Conservation (phyloP, 2,888 invertebrate genomes). For the Xanthia icteritia region DNA sequence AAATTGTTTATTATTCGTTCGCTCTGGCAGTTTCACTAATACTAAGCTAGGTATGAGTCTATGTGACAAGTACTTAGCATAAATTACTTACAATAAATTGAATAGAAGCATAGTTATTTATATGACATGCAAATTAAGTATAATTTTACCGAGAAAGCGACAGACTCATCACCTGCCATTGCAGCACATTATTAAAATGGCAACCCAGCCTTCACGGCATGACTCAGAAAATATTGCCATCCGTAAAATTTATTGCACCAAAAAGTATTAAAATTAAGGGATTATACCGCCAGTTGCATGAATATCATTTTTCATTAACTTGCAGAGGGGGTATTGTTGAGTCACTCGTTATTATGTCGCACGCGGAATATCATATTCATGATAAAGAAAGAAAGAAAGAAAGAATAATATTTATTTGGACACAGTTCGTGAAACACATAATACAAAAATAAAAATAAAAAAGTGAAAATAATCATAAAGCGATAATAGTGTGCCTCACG, state of each 20-base stretch:
- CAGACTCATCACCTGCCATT: slow-evolving; percentile 36
- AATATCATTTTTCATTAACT: slow-evolving; percentile 68
- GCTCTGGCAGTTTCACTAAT: background rate
- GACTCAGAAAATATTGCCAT: slow-evolving; percentile 63
- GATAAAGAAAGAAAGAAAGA: too few species aligned
- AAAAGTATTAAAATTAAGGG: slow-evolving; percentile 68
- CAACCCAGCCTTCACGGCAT: slow-evolving; percentile 47
- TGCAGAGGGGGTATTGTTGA: slow-evolving; percentile 41
- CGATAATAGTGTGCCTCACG: too few species aligned
- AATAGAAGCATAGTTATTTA: background rate
- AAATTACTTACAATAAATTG: background rate
- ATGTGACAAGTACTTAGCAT: background rate
- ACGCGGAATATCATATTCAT: slow-evolving; percentile 26
- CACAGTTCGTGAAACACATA: too few species aligned
- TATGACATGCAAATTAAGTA: slow-evolving; percentile 14
- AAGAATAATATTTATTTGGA: too few species aligned
- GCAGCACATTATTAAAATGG: slow-evolving; percentile 56
- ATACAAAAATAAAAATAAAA: too few species aligned
- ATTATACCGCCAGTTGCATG: slow-evolving; percentile 62
- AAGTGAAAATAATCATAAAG: too few species aligned
- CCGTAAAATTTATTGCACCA: slow-evolving; percentile 68
- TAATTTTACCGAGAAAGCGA: slow-evolving; percentile 17
- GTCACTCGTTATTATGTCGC: slow-evolving; percentile 41
- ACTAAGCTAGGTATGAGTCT: too few species aligned
- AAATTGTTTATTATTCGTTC: background rate